These are phyloP conservation scores for Piprites chloris DNA, from an alignment of 2,113 vertebrate species.

Conservation along the genomic window DNA sequence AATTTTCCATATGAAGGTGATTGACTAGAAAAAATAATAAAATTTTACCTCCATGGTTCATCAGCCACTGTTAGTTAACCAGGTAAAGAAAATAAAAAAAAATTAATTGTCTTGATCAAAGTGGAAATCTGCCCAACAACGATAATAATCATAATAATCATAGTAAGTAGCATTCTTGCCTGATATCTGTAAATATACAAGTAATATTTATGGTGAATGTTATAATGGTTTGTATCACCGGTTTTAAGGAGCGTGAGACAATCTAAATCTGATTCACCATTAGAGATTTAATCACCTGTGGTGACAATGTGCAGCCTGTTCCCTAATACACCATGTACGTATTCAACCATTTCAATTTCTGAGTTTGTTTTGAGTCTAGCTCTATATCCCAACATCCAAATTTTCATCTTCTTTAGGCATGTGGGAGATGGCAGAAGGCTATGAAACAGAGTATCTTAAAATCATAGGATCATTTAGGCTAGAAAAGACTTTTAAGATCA, in stretches of 20 bases:
- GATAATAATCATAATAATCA: neutral
- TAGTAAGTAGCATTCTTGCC: neutral
- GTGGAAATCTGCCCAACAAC: neutral
- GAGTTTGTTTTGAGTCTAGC: neutral
- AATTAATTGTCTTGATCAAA: neutral
- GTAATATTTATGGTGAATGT: neutral
- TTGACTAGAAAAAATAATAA: neutral
- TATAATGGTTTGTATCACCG: neutral
- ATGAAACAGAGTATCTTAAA: neutral
- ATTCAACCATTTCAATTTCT: neutral
- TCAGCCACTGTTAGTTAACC: neutral
- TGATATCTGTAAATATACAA: neutral
- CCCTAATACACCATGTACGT: fast-evolving
- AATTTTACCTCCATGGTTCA: neutral
- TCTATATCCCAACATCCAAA: neutral
- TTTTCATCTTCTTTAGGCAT: neutral
- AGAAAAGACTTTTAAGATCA: neutral
- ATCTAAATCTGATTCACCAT: neutral
- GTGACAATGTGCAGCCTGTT: neutral
- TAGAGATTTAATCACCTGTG: neutral
- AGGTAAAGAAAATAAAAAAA: neutral
- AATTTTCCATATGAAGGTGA: neutral
- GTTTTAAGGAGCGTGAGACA: neutral
- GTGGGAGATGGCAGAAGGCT: neutral
- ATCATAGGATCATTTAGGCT: neutral